phyloP scores from a whole-genome alignment of 2,113 vertebrate species.

The Pachyramphus minor region DNA sequence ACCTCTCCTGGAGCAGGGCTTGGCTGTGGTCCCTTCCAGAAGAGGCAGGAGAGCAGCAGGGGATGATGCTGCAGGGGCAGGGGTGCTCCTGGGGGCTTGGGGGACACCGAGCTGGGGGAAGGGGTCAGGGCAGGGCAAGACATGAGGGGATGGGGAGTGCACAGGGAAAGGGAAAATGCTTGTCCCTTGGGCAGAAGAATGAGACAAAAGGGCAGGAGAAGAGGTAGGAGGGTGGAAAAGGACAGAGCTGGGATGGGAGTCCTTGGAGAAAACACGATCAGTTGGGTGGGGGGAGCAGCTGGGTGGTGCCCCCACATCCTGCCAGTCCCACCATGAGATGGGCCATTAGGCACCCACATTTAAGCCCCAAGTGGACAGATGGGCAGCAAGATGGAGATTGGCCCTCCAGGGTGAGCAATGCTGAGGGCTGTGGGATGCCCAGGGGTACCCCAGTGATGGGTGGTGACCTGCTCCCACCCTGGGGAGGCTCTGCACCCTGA shows the following conservation, averaged over 20 bases:
- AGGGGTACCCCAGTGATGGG: rapidly evolving
- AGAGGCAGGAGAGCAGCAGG: rapidly evolving
- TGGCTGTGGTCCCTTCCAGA: rapidly evolving
- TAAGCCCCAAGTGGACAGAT: background rate
- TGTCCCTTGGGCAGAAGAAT: background rate
- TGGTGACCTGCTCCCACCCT: background rate
- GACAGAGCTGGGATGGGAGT: rapidly evolving
- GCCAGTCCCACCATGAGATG: background rate
- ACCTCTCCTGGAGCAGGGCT: background rate
- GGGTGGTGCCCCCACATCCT: background rate
- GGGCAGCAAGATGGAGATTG: background rate
- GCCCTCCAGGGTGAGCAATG: background rate
- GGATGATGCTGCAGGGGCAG: background rate
- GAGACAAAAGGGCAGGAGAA: background rate
- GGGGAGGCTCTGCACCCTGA: background rate
- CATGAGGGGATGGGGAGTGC: background rate
- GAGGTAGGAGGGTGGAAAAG: background rate
- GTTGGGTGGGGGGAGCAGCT: background rate
- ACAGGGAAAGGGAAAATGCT: background rate
- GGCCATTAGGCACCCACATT: too few relatives aligned
- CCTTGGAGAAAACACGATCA: background rate
- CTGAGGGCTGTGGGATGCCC: background rate
- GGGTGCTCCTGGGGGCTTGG: background rate
- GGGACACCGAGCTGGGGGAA: rapidly evolving
- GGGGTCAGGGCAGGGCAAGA: background rate